Evolutionary conservation across 2,888 invertebrate genomes (phyloP).

Genomic region (Frankliniella intonsa): DNA sequence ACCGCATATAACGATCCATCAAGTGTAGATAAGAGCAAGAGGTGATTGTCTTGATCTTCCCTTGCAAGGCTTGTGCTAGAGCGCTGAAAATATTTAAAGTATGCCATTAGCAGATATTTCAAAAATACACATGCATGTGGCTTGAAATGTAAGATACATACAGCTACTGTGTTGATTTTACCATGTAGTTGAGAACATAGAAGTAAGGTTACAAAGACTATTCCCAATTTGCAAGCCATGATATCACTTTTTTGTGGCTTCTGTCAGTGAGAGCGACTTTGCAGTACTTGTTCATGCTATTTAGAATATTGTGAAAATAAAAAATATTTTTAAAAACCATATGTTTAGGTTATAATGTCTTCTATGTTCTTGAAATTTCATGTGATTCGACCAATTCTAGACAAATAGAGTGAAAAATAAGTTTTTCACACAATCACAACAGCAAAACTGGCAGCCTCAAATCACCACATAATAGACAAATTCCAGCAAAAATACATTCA

Average conservation of each 20-base stretch:
- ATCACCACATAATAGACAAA: no score
- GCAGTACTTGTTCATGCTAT: no score
- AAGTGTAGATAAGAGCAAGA: constrained; percentile 84
- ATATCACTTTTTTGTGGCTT: background rate
- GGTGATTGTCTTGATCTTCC: constrained; percentile 53
- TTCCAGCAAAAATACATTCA: background rate
- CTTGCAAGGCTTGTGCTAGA: background rate
- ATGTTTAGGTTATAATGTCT: no score
- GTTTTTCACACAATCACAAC: background rate
- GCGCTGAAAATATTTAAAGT: background rate
- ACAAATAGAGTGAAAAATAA: background rate
- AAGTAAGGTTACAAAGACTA: background rate
- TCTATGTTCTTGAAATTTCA: no score
- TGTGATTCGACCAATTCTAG: no score
- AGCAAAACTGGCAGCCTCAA: no score
- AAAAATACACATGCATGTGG: background rate
- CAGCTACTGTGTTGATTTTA: background rate
- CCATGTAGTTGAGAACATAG: background rate
- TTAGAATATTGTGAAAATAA: no score
- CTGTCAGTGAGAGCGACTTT: no score
- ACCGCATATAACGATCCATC: constrained; percentile 91
- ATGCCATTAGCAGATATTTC: background rate
- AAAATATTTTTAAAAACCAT: no score
- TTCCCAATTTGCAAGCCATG: background rate
- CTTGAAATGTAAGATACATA: background rate